Evolutionary conservation across 2,797 vertebrate genomes (phyloP).

Genomic region (Lateolabrax maculatus): DNA sequence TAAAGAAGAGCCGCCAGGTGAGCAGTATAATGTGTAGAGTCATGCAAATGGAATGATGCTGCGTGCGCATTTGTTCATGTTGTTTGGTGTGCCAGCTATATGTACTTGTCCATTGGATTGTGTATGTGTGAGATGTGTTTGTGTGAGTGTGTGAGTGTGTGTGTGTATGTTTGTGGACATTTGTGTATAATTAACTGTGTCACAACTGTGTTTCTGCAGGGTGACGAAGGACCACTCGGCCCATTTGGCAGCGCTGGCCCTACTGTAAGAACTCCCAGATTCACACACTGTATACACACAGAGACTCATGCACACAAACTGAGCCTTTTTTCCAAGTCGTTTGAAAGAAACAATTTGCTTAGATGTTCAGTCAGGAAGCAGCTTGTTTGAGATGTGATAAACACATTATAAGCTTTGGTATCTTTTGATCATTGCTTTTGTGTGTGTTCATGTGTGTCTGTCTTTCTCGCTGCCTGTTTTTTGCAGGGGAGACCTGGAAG

Average conservation of each 20-base stretch:
- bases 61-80: conserved; percentile 21
- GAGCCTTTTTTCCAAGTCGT: conserved; percentile 19
- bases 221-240: conserved; percentile 93
- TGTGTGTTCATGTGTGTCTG: conserved; percentile 40
- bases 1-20: not conserved
- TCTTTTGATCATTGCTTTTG: conserved; percentile 24
- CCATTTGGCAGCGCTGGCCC: conserved; percentile 89
- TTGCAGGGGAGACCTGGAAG: conserved; percentile 92
- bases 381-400: conserved; percentile 29
- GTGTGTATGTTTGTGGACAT: conserved; percentile 3
- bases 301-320: conserved; percentile 1
- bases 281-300: conserved; percentile 15
- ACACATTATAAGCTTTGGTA: conserved; percentile 1
- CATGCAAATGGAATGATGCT: not conserved
- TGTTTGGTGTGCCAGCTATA: conserved; percentile 42
- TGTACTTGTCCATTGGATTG: conserved; percentile 20
- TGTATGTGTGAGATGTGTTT: not conserved
- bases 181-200: conserved; percentile 18
- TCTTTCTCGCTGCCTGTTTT: conserved; percentile 39
- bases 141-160: not conserved
- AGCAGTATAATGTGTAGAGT: not conserved
- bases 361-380: conserved; percentile 20
- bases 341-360: conserved; percentile 21
- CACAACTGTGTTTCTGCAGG: conserved; percentile 84
- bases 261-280: conserved; percentile 85